These are phyloP conservation scores for Vesta saturnalis DNA, from an alignment of 2,888 invertebrate species.

Conservation along the genomic window DNA sequence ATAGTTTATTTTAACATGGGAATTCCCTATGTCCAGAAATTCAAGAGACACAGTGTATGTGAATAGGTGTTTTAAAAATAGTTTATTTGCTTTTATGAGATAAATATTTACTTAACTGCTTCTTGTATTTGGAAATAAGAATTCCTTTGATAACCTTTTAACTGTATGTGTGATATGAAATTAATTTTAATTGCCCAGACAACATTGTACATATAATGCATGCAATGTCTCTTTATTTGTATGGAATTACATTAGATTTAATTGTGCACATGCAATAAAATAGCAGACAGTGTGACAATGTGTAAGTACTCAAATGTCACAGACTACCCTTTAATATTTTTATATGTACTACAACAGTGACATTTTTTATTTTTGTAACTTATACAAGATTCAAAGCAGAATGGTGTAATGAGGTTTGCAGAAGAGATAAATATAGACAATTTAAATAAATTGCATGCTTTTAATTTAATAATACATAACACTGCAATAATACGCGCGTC, in stretches of 20 bases:
- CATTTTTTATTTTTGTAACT: no score
- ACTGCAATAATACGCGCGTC: no score
- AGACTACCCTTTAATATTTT: background rate
- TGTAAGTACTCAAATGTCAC: background rate
- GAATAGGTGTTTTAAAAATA: no score
- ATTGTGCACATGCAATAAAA: background rate
- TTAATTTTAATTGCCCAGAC: background rate
- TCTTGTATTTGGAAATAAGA: background rate
- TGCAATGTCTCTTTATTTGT: background rate
- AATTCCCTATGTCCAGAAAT: no score
- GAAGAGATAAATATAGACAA: background rate
- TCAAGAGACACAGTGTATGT: no score
- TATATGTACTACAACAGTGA: background rate
- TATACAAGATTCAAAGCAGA: no score
- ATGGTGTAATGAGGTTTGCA: no score
- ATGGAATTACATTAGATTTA: background rate
- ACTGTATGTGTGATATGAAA: background rate
- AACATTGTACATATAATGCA: conserved; percentile 4
- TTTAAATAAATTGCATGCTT: background rate
- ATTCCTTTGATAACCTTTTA: conserved; percentile 2
- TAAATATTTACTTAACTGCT: background rate
- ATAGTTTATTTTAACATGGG: no score
- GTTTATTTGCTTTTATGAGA: no score
- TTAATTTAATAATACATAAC: background rate
- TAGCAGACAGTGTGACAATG: background rate